These are phyloP conservation scores for Hydractinia echinata DNA, from an alignment of 30 jellyfish, hydroid and myxozoan genomes.

Conservation along the genomic window DNA sequence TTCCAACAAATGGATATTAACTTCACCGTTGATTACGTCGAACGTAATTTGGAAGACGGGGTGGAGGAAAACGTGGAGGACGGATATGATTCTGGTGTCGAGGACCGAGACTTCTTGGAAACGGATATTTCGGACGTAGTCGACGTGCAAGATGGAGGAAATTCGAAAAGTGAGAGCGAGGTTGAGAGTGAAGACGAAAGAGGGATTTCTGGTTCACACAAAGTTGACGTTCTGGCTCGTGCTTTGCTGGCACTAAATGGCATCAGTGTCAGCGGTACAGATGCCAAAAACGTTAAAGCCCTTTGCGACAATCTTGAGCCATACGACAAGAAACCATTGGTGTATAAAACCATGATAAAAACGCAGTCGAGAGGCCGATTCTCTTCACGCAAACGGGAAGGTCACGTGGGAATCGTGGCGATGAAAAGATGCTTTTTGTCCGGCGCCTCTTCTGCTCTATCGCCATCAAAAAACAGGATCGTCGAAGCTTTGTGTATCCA, in stretches of 20 bases:
- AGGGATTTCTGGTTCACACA: slow-evolving; percentile 31
- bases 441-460: slow-evolving; percentile 32
- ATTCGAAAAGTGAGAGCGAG: background rate
- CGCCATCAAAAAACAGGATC: slow-evolving; percentile 25
- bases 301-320: slow-evolving; percentile 25
- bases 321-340: slow-evolving; percentile 20
- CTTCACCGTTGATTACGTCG: slow-evolving; percentile 4
- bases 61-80: slow-evolving; percentile 2
- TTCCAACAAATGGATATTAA: background rate
- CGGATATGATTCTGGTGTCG: background rate
- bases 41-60: slow-evolving; percentile 1
- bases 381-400: slow-evolving; percentile 16
- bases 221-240: slow-evolving; percentile 25
- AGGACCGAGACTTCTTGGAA: background rate
- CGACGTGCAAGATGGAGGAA: slow-evolving; percentile 4
- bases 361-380: slow-evolving; percentile 26
- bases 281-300: background rate
- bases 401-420: slow-evolving; percentile 15
- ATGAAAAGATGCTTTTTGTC: slow-evolving; percentile 28
- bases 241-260: slow-evolving; percentile 21
- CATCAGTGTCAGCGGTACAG: slow-evolving; percentile 8
- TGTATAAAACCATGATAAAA: background rate
- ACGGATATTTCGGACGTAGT: background rate
- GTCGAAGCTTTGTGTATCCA: slow-evolving; percentile 31
- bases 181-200: background rate